Percentiles rank a stretch among this genome's conserved stretches.
phyloP scores from a whole-genome alignment of 2,797 vertebrate species.

The Onychomys arenicola region DNA sequence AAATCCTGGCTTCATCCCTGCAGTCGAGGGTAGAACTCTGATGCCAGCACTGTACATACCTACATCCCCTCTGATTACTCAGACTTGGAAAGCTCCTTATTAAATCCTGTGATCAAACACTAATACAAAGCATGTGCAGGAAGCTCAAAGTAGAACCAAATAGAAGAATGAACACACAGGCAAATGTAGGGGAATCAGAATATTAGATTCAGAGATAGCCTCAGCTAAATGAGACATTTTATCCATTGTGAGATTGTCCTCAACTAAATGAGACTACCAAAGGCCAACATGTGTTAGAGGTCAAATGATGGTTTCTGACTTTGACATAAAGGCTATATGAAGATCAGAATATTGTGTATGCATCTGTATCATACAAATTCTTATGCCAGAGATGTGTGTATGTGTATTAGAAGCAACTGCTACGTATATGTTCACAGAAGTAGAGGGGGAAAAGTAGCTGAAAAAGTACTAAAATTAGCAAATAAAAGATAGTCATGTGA shows the following conservation, averaged over 20 bases:
- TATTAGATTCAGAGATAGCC: background rate
- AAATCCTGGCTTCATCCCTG: background rate
- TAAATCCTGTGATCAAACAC: constrained; percentile 54
- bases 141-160: constrained; percentile 18
- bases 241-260: background rate
- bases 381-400: background rate
- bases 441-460: background rate
- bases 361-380: background rate
- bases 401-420: background rate
- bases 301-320: background rate
- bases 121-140: background rate
- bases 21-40: background rate
- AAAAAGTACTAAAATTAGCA: background rate
- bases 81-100: constrained; percentile 50
- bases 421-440: background rate
- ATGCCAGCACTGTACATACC: background rate
- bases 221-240: background rate
- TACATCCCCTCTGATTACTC: constrained; percentile 44
- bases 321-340: background rate
- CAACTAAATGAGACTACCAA: background rate
- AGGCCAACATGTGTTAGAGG: background rate
- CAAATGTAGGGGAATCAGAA: background rate
- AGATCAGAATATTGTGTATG: background rate
- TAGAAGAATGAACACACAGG: background rate
- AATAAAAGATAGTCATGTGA: background rate